Percentiles rank a stretch among this genome's conserved stretches.
Conservation (phyloP, 2,113 vertebrate species). For the Melospiza georgiana region DNA sequence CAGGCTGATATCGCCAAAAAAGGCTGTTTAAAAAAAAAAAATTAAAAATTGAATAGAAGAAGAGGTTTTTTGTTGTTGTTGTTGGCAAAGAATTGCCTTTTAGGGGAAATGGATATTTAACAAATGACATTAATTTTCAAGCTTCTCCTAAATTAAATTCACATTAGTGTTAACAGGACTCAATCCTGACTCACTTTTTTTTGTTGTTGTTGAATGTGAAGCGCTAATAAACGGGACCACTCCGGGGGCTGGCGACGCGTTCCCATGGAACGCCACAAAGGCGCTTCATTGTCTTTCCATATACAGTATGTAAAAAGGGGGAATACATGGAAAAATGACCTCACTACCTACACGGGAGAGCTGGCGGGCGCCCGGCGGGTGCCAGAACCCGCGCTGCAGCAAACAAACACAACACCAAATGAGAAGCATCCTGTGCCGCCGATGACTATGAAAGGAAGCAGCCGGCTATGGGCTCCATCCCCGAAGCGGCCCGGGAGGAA, state of each 20-base stretch:
- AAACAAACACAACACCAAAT: conserved; percentile 58
- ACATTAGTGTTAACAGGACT: conserved; percentile 57
- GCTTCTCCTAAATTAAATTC: conserved; percentile 63
- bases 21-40: conserved; percentile 28
- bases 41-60: conserved; percentile 17
- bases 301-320: conserved; percentile 56
- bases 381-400: conserved; percentile 44
- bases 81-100: conserved; percentile 66
- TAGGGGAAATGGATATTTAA: conserved; percentile 65
- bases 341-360: conserved; percentile 69
- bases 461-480: conserved; percentile 39
- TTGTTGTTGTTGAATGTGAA: neutral
- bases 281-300: conserved; percentile 58
- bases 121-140: conserved; percentile 60
- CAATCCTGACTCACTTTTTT: conserved; percentile 43
- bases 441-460: conserved; percentile 69
- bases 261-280: conserved; percentile 1
- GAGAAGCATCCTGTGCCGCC: conserved; percentile 65
- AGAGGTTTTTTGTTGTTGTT: conserved; percentile 25
- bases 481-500: conserved; percentile 36
- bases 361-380: conserved; percentile 43
- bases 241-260: conserved; percentile 8
- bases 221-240: conserved; percentile 20
- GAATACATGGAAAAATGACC: conserved; percentile 70
- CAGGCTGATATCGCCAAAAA: conserved; percentile 58